Evolutionary conservation across 2,888 invertebrate species (phyloP).

Genomic region (Meloe dianella): DNA sequence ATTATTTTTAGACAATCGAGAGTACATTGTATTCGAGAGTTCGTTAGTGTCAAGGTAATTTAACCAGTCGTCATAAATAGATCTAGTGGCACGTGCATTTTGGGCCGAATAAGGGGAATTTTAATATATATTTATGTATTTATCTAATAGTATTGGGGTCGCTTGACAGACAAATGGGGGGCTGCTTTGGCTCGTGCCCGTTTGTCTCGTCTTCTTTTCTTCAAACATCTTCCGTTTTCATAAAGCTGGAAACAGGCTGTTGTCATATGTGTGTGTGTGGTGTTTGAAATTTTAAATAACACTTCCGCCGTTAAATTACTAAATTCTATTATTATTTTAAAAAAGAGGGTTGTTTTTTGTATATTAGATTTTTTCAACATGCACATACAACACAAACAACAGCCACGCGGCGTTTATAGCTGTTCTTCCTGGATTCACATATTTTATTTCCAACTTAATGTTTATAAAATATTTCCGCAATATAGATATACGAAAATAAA

Average conservation of each 20-base stretch:
- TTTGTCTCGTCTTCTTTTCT: conserved; percentile 17
- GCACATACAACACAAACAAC: too few species aligned
- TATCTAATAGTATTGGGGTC: conserved; percentile 49
- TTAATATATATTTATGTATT: conserved; percentile 46
- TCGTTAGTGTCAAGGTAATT: conserved; percentile 60
- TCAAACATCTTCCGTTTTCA: conserved; percentile 57
- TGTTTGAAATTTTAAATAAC: conserved; percentile 54
- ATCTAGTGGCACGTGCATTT: conserved; percentile 53
- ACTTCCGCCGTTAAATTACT: conserved; percentile 52
- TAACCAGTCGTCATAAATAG: conserved; percentile 59
- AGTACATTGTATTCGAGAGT: conserved; percentile 43
- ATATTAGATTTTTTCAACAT: not conserved
- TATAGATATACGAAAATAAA: conserved; percentile 19
- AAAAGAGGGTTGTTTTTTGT: conserved; percentile 23
- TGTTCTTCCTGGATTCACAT: conserved; percentile 34
- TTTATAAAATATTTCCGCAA: conserved; percentile 48
- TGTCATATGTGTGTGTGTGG: conserved; percentile 57
- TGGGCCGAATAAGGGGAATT: conserved; percentile 49
- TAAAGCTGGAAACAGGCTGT: conserved; percentile 60
- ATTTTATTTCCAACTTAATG: conserved; percentile 22
- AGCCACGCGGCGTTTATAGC: conserved; percentile 11
- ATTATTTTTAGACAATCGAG: conserved; percentile 32
- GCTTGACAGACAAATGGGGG: conserved; percentile 58
- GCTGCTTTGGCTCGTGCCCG: conserved; percentile 53
- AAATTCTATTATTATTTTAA: conserved; percentile 41